Evolutionary conservation across 2,113 vertebrate genomes (phyloP).

Genomic region (Oreocharis arfaki): DNA sequence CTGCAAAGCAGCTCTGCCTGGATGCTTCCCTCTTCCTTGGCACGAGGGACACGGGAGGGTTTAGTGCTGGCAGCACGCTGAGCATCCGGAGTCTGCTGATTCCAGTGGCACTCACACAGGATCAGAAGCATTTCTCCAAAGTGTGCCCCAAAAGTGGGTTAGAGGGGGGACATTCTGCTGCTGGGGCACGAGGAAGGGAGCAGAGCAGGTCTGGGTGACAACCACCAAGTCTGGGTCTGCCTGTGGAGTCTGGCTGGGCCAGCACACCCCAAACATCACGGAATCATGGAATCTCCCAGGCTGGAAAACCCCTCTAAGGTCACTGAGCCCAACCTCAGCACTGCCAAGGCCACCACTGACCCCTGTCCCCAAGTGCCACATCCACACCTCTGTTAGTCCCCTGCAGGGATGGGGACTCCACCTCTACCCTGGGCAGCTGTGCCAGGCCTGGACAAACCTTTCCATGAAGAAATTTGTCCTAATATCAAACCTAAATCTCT

Average conservation of each 20-base stretch:
- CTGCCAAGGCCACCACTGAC: not conserved
- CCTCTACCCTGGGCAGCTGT: not conserved
- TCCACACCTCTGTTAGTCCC: not conserved
- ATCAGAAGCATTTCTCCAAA: not conserved
- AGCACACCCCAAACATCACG: accelerated
- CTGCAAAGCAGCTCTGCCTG: not conserved
- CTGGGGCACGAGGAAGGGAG: not conserved
- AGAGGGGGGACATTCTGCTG: not conserved
- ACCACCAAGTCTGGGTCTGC: not conserved
- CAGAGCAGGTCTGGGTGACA: accelerated
- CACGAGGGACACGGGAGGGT: not conserved
- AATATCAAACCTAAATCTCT: not conserved
- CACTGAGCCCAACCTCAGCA: not conserved
- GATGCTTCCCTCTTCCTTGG: not conserved
- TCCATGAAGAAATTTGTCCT: not conserved
- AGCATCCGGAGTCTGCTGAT: not conserved
- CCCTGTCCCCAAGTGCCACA: not conserved
- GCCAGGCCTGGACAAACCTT: not conserved
- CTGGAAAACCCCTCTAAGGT: not conserved
- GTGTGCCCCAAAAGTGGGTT: not conserved
- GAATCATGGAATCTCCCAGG: accelerated
- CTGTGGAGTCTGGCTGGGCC: not conserved
- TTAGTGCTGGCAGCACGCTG: not conserved
- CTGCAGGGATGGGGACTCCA: not conserved
- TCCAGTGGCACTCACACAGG: not conserved